Evolutionary conservation across 1,140 invertebrate species (phyloP).

Genomic region (Callitettix versicolor): DNA sequence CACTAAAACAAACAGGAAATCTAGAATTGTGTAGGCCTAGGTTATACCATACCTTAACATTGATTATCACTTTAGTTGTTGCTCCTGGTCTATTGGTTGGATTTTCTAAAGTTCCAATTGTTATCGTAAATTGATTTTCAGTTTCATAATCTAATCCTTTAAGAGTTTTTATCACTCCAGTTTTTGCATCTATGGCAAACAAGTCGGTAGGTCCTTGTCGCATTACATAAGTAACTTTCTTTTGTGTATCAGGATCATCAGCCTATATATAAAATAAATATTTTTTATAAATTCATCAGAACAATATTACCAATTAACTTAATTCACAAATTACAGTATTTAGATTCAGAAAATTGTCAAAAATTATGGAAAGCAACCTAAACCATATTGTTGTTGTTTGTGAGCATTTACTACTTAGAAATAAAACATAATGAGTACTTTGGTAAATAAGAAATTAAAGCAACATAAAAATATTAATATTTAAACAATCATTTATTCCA

Average conservation of each 20-base stretch:
- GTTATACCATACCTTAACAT: conserved; percentile 71
- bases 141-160: conserved; percentile 69
- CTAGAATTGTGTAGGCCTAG: too few relatives aligned
- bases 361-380: too few relatives aligned
- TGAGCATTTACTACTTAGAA: too few relatives aligned
- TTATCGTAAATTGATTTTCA: conserved; percentile 56
- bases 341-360: too few relatives aligned
- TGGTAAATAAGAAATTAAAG: too few relatives aligned
- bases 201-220: conserved; percentile 67
- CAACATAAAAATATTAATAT: too few relatives aligned
- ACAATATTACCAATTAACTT: neutral
- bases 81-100: conserved; percentile 52
- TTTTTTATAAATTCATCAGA: neutral
- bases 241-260: conserved; percentile 65
- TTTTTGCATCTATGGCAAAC: conserved; percentile 69
- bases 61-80: conserved; percentile 61
- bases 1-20: too few relatives aligned
- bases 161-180: conserved; percentile 63
- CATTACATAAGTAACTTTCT: conserved; percentile 73
- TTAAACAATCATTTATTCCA: too few relatives aligned
- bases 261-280: conserved; percentile 35
- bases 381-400: too few relatives aligned
- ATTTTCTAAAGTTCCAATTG: conserved; percentile 75
- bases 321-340: neutral
- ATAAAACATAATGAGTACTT: too few relatives aligned